Evolutionary conservation across 2,113 vertebrate genomes (phyloP), one percentile per base, ranked within the genome.

Genomic region (Hemichromis elongatus): DNA sequence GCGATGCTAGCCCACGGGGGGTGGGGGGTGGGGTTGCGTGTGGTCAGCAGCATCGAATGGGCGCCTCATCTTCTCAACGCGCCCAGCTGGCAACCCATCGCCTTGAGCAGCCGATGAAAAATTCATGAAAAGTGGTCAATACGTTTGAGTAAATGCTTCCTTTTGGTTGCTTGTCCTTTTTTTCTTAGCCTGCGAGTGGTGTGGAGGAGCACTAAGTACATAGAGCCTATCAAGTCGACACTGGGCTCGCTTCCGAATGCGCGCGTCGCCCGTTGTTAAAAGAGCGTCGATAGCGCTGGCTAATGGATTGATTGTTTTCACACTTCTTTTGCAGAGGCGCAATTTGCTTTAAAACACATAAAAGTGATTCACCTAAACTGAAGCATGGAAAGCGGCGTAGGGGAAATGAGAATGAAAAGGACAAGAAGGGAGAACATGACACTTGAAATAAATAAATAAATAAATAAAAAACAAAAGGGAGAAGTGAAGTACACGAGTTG

Each of bases 61-160:
- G 50, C 11, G 70, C 86, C 85, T 91, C 84, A 33, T 86, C 81
- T 82, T 70, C 83, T 86, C 83, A 59, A 79, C 80, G 81, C 63
- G 80, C 55, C 91, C 81, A 86, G 81, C 85, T 92, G 68, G 86
- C 87, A 88, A 70, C 86, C 83, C 59, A 77, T 84, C 24, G 88
- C 90, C 93, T 88, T 86, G 80, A 93, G 92, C 88, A 66, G 87
- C 77, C 56, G 1, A 90, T 94, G 92, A 92, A 94, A 94, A 83
- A 94, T 94, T 86, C 81, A 94, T 94, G 90, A 88, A 75, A 61
- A 79, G 86, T 35, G 80, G 89, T 94, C 92, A 83, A 95, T 94
- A 93, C 50, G 12, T 91, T 89, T 85, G 80, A 93, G 90, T 78
- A 88, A 93, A 95, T 10, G 87, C 92, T 93, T 93, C 89, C 89